Base-by-base conservation (phyloP, 2,888 invertebrate genomes). In the Gisinianus flammeolus region DNA sequence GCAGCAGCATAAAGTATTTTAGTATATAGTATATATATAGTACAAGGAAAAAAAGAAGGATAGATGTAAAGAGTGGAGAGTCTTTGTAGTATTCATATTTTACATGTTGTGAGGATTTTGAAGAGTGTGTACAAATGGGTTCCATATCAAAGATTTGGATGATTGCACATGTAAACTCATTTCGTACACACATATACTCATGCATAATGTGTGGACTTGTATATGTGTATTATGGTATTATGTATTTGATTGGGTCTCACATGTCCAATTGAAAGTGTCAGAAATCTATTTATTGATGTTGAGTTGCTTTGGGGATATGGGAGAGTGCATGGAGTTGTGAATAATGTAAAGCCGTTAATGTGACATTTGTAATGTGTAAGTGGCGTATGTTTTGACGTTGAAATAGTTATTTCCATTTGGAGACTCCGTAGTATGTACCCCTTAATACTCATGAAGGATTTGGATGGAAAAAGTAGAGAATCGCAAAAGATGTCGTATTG, bases 361-460 rank as follows among this genome's bases (percentile, higher is more conserved):
- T 71, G 77, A 77, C 77, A 70, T 77, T 62, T 77, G n/a, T n/a
- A 16, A 44, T 44, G 44, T 44, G 58, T 70, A 68, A 70, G 70
- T 35, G 35, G 35, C 33, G n/a, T 30, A 26, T 68, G 77, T 77
- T 77, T 35, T 77, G 69, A 77, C 70, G 33, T 76, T 68, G n/a
- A 24, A 62, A 33, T 58, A 76, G 56, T 33, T 76, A 56, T 76
- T 69, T 68, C 28, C 58, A 26, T 64, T 73, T 62, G 19, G 28
- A 73, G 64, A 72, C 22, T 30, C 52, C 62, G n/a, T 58, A n/a
- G 8, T 58, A 58, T 16, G 24, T 26, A 28, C 28, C 10, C n/a
- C n/a, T n/a, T n/a, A n/a, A n/a, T n/a, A n/a, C n/a, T n/a, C n/a
- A n/a, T n/a, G n/a, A n/a, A 28, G 68, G 22, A 68, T 26, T 30